These are phyloP conservation scores for Nomada flava DNA, from an alignment of 2,888 invertebrate genomes.

Conservation along the genomic window DNA sequence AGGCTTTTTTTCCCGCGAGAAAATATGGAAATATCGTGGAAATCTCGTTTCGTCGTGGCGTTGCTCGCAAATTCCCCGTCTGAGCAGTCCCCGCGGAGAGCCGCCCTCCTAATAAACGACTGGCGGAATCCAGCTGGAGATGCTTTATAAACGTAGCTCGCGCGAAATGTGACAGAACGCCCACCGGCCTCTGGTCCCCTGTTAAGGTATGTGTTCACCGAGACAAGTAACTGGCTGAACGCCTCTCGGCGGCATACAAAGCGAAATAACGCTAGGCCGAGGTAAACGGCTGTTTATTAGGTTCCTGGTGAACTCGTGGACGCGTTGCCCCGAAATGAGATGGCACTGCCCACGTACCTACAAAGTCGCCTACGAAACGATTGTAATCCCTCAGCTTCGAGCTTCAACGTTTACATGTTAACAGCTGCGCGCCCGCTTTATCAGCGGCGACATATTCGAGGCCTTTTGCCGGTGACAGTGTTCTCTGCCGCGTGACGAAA, in stretches of 20 bases:
- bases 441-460: slow-evolving; percentile 35
- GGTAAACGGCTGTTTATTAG: slow-evolving; percentile 67
- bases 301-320: slow-evolving; percentile 57
- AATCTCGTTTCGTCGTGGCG: slow-evolving; percentile 48
- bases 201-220: slow-evolving; percentile 16
- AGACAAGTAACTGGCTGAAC: slow-evolving; percentile 40
- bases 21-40: slow-evolving; percentile 61
- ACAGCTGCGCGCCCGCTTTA: slow-evolving; percentile 32
- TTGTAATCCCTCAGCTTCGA: slow-evolving; percentile 59
- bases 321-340: slow-evolving; percentile 51
- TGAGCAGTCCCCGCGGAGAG: slow-evolving; percentile 29
- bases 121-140: slow-evolving; percentile 54
- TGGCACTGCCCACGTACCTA: slow-evolving; percentile 33
- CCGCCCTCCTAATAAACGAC: slow-evolving; percentile 59
- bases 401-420: slow-evolving; percentile 47
- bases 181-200: background rate
- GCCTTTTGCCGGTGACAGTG: slow-evolving; percentile 7
- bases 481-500: background rate
- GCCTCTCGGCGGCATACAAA: slow-evolving; percentile 49
- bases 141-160: slow-evolving; percentile 64
- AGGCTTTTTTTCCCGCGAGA: slow-evolving; percentile 8
- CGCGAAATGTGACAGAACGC: slow-evolving; percentile 53
- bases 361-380: slow-evolving; percentile 55
- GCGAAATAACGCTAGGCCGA: slow-evolving; percentile 61
- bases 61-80: slow-evolving; percentile 47